A percentile compares a stretch with the other conserved stretches of the same genome.
Conservation (phyloP, 2,797 vertebrate genomes). For the Eulemur coronatus region DNA sequence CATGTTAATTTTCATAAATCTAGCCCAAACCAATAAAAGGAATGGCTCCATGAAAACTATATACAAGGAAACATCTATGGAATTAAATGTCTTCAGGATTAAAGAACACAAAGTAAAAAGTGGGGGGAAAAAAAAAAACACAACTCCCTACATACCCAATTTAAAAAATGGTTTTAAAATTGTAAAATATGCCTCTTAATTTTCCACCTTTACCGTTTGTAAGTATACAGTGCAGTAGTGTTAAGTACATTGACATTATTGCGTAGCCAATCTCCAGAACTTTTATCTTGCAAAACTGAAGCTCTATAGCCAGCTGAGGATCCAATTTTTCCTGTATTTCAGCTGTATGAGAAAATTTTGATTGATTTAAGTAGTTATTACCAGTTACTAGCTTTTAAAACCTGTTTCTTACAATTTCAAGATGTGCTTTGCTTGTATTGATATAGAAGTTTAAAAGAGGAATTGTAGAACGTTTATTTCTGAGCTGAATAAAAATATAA, state of each 20-base stretch:
- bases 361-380: background rate
- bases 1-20: slow-evolving; percentile 4
- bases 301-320: background rate
- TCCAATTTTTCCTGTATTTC: background rate
- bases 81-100: background rate
- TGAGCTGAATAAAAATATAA: slow-evolving; percentile 40
- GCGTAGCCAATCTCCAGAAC: background rate
- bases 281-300: background rate
- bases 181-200: background rate
- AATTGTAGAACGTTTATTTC: slow-evolving; percentile 49
- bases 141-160: background rate
- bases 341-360: background rate
- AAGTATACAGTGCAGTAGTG: background rate
- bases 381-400: slow-evolving; percentile 24
- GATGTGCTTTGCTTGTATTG: slow-evolving; percentile 10
- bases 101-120: background rate
- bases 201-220: background rate
- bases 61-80: background rate
- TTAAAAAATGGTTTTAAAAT: background rate
- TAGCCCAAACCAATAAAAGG: background rate
- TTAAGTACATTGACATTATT: background rate
- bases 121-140: too few relatives aligned
- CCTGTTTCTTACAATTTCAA: slow-evolving; percentile 32
- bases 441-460: slow-evolving; percentile 1
- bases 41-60: background rate